Evolutionary conservation across 2,113 vertebrate species (phyloP), one percentile per base, ranked within the genome.

Genomic region (Gymnocephalus cernua): DNA sequence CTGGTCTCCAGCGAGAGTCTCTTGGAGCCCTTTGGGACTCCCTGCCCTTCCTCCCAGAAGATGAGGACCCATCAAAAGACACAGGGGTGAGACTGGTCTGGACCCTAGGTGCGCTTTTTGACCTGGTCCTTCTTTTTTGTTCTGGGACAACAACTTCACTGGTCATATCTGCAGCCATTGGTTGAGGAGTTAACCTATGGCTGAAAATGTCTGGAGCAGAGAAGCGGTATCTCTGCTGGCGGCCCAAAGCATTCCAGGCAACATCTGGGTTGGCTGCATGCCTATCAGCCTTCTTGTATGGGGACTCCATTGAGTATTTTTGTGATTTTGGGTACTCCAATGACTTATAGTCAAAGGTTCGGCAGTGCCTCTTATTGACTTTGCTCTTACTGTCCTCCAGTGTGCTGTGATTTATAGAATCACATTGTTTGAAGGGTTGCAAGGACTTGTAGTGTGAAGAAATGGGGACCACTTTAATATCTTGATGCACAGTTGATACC

Each of bases 401-500:
- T 83, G 94, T 94, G 51, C 90, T 94, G 91, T 91, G 90, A 89
- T 93, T 93, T 90, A 92, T 84, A 86, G 90, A 93, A n/a, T 98
- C 94, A 98, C 97, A 99, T 97, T 78, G 94, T 96, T 93, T 85
- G 79, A 85, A 84, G 83, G 95, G 93, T 92, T 90, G 94, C 90
- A 92, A 84, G 87, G 94, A 74, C 51, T 95, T 91, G 4, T 89
- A 94, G 85, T 93, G 87, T 73, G 84, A 82, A 41, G 94, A 96
- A 92, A 95, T 79, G 3, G 95, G 95, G 89, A 94, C 95, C 91
- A 97, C 96, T 91, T 96, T 96, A 94, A 98, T 95, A 94, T 97
- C 96, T 95, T 92, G 97, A 94, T 97, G 97, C 93, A 97, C 97
- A 53, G 95, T 96, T 90, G 98, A 99, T 95, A 96, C 95, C 92